Evolutionary conservation across 1,140 invertebrate species (phyloP).

Genomic region (Harpegnathos saltator): DNA sequence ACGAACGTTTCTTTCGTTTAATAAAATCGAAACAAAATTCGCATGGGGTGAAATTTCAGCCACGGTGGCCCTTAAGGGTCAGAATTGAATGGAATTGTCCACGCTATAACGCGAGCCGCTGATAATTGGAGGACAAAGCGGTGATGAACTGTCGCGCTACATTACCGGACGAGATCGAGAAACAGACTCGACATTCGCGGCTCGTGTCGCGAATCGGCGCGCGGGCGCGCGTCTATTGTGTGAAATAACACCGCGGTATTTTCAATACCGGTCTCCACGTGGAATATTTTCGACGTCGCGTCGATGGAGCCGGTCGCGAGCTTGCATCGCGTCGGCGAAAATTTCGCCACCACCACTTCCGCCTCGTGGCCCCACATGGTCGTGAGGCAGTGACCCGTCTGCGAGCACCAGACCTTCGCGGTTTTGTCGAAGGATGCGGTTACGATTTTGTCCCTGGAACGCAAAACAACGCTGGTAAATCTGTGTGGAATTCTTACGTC

Average conservation of each 20-base stretch:
- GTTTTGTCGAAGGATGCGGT: slow-evolving; percentile 94
- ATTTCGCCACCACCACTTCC: slow-evolving; percentile 90
- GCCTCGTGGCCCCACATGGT: slow-evolving; percentile 91
- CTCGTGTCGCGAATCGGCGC: neutral
- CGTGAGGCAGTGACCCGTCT: slow-evolving; percentile 89
- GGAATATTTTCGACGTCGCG: slow-evolving; percentile 90
- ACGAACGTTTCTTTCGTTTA: too few species aligned
- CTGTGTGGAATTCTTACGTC: too few species aligned
- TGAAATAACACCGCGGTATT: slow-evolving; percentile 31
- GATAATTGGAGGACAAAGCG: slow-evolving; percentile 4
- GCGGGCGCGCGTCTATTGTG: slow-evolving; percentile 25
- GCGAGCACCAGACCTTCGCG: slow-evolving; percentile 90
- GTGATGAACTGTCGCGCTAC: neutral
- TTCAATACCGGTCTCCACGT: slow-evolving; percentile 80
- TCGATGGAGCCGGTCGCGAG: slow-evolving; percentile 93
- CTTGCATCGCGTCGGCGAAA: slow-evolving; percentile 88
- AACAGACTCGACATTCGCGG: neutral
- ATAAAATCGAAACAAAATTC: too few species aligned
- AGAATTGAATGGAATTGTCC: too few species aligned
- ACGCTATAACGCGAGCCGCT: too few species aligned
- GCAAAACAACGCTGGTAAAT: too few species aligned
- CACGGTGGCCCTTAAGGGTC: too few species aligned
- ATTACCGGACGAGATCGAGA: neutral
- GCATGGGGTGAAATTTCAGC: too few species aligned
- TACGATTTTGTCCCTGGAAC: slow-evolving; percentile 89